phyloP scores from a whole-genome alignment of 1,140 invertebrate genomes.

The Drosophila miranda region DNA sequence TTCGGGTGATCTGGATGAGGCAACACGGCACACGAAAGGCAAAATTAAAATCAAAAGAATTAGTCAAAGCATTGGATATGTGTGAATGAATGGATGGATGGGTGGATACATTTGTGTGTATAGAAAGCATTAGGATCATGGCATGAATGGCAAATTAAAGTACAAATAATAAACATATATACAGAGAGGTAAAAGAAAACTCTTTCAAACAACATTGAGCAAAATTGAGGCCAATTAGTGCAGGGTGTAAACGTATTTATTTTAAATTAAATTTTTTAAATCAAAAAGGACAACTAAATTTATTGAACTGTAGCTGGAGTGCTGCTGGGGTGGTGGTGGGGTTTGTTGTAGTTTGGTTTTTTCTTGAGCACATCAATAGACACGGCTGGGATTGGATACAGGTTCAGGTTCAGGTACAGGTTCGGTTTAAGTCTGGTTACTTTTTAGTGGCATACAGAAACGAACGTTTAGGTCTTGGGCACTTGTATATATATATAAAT shows the following conservation, averaged over 20 bases:
- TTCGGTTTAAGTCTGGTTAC: slow-evolving; percentile 35
- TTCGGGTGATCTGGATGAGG: slow-evolving; percentile 23
- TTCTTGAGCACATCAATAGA: slow-evolving; percentile 31
- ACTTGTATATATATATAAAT: slow-evolving; percentile 35
- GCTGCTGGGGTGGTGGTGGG: slow-evolving; percentile 25
- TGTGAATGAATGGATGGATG: slow-evolving; percentile 1
- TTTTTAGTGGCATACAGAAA: slow-evolving; percentile 57
- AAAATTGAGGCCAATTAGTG: slow-evolving; percentile 72
- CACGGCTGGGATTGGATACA: slow-evolving; percentile 32
- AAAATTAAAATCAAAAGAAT: slow-evolving; percentile 23
- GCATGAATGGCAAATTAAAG: slow-evolving; percentile 23
- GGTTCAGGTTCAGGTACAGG: slow-evolving; percentile 17
- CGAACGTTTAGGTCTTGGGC: slow-evolving; percentile 47
- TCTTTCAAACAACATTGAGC: slow-evolving; percentile 47
- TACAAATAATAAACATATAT: slow-evolving; percentile 59
- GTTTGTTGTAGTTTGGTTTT: slow-evolving; percentile 18
- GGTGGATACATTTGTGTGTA: slow-evolving; percentile 27
- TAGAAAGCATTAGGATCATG: slow-evolving; percentile 34
- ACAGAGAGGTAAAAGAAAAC: slow-evolving; percentile 46
- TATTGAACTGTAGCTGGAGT: slow-evolving; percentile 47
- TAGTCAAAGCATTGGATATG: slow-evolving; percentile 34
- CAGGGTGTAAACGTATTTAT: slow-evolving; percentile 66
- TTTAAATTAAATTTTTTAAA: slow-evolving; percentile 43
- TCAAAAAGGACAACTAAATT: slow-evolving; percentile 58
- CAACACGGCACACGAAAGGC: slow-evolving; percentile 25